Evolutionary conservation across 1,140 invertebrate species (phyloP).

Genomic region (Liolophura sinensis): DNA sequence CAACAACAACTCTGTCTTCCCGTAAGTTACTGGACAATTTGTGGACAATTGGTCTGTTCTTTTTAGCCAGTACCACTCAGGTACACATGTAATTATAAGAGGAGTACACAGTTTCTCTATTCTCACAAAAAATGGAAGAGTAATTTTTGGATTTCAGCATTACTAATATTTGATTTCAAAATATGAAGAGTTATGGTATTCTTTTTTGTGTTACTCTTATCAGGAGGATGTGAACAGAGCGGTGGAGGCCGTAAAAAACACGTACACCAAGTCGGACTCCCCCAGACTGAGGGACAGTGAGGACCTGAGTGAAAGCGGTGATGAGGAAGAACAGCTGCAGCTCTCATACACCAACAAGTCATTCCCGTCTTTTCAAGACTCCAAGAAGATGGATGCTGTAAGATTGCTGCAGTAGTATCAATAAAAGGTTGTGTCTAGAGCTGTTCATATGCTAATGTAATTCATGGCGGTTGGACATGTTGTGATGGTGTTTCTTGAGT

Average conservation of each 20-base stretch:
- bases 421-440: neutral
- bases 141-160: no score
- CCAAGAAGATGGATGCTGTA: conserved; percentile 49
- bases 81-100: no score
- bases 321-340: conserved; percentile 24
- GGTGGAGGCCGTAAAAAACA: conserved; percentile 26
- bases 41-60: no score
- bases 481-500: no score
- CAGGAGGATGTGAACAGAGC: conserved; percentile 32
- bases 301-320: conserved; percentile 4
- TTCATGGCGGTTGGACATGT: no score
- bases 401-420: conserved; percentile 14
- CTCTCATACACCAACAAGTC: conserved; percentile 32
- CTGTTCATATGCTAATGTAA: neutral
- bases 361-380: conserved; percentile 1
- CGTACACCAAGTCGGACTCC: neutral
- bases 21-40: no score
- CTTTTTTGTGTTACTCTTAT: conserved; percentile 5
- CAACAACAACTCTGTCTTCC: no score
- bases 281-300: neutral
- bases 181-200: no score
- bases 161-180: no score
- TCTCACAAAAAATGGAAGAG: no score
- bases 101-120: no score
- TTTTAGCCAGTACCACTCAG: no score